Percentiles rank a stretch among this genome's conserved stretches.
phyloP scores from a whole-genome alignment of 2,797 vertebrate species.

The Pantherophis vulpinus region DNA sequence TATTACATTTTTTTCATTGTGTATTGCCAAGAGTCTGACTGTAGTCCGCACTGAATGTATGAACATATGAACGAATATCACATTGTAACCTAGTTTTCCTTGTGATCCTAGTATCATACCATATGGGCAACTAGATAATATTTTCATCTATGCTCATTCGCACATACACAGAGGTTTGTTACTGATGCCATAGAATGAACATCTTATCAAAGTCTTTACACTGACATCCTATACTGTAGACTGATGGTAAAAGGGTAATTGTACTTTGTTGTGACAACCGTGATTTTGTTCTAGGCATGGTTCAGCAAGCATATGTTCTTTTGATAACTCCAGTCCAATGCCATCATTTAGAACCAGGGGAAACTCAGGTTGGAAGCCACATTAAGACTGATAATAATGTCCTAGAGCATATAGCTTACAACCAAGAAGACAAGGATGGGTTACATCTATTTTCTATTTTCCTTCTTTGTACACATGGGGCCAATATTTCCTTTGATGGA shows the following conservation, averaged over 20 bases:
- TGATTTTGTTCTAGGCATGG: constrained; percentile 2
- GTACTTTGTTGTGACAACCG: background rate
- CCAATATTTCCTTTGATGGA: background rate
- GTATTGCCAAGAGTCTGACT: background rate
- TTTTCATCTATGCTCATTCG: background rate
- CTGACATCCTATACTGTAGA: background rate
- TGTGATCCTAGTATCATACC: background rate
- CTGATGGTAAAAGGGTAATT: background rate
- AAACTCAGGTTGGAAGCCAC: background rate
- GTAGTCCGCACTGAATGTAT: background rate
- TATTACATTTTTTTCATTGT: background rate
- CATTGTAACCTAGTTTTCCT: background rate
- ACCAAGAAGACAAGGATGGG: background rate
- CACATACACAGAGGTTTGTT: background rate
- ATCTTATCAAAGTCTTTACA: background rate
- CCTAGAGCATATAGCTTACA: background rate
- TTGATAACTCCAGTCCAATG: background rate
- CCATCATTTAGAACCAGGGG: constrained; percentile 6
- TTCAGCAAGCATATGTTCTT: background rate
- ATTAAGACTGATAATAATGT: background rate
- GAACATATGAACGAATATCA: background rate
- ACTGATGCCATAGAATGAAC: background rate
- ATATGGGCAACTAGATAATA: background rate
- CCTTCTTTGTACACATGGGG: background rate
- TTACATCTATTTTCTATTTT: constrained; percentile 6